Conservation (phyloP, 1,140 invertebrate genomes). For the Formica selysi region DNA sequence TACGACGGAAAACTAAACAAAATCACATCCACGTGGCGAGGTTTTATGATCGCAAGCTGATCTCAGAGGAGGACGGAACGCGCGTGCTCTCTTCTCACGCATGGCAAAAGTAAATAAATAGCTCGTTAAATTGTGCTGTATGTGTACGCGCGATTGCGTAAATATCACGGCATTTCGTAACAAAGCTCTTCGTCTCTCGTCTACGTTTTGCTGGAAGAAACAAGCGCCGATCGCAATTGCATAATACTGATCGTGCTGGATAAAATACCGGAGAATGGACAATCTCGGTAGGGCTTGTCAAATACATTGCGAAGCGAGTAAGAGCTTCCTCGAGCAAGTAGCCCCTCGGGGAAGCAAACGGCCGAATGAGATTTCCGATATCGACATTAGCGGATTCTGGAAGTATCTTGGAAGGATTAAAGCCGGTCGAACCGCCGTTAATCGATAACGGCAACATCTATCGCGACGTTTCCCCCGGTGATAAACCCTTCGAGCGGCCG, state of each 20-base stretch:
- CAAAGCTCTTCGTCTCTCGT: conserved; percentile 1
- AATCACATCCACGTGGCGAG: conserved; percentile 73
- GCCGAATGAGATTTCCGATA: conserved; percentile 66
- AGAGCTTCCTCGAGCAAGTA: background rate
- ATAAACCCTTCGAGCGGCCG: conserved; percentile 68
- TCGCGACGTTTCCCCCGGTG: conserved; percentile 73
- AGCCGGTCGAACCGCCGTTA: conserved; percentile 72
- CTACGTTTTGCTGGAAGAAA: background rate
- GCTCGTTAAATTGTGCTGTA: conserved; percentile 20
- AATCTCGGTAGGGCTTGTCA: background rate
- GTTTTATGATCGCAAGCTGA: conserved; percentile 76
- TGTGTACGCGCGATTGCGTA: background rate
- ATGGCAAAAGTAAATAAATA: conserved; percentile 59
- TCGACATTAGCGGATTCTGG: conserved; percentile 70
- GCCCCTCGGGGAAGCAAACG: background rate
- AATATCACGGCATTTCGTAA: conserved; percentile 34
- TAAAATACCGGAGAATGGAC: conserved; percentile 7
- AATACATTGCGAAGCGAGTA: conserved; percentile 3
- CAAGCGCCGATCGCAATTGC: conserved; percentile 4
- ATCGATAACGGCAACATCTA: conserved; percentile 75
- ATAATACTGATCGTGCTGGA: conserved; percentile 30
- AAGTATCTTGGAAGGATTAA: conserved; percentile 71
- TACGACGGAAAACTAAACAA: conserved; percentile 78
- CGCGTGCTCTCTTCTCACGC: conserved; percentile 36
- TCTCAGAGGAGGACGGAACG: conserved; percentile 46